phyloP scores from a whole-genome alignment of 2,113 vertebrate genomes.

The Phaethon lepturus region DNA sequence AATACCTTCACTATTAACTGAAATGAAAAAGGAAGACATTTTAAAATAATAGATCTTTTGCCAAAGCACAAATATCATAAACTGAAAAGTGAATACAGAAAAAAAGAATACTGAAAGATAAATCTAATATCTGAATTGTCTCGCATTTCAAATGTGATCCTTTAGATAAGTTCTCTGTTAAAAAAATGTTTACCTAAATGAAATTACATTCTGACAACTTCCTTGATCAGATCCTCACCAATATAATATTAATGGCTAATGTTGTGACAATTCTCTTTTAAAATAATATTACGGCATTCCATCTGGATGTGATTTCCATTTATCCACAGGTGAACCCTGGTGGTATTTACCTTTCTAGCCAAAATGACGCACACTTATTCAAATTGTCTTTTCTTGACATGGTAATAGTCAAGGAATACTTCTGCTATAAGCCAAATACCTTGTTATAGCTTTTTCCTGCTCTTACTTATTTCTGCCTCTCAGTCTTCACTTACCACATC shows the following conservation, averaged over 20 bases:
- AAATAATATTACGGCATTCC: background rate
- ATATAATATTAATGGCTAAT: background rate
- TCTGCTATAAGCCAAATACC: background rate
- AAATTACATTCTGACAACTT: background rate
- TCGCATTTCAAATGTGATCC: background rate
- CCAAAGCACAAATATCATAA: background rate
- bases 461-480: background rate
- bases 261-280: background rate
- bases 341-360: background rate
- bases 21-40: background rate
- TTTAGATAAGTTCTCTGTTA: background rate
- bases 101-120: background rate
- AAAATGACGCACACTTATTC: background rate
- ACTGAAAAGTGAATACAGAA: background rate
- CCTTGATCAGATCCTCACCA: background rate
- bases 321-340: background rate
- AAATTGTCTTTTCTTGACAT: background rate
- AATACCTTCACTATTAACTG: background rate
- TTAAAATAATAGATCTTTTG: background rate
- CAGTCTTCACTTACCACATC: background rate
- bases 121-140: background rate
- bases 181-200: background rate
- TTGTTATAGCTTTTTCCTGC: background rate
- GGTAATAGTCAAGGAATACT: background rate
- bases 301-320: background rate